Conservation (phyloP, 2,797 vertebrate species). For the Arnoldichthys spilopterus region DNA sequence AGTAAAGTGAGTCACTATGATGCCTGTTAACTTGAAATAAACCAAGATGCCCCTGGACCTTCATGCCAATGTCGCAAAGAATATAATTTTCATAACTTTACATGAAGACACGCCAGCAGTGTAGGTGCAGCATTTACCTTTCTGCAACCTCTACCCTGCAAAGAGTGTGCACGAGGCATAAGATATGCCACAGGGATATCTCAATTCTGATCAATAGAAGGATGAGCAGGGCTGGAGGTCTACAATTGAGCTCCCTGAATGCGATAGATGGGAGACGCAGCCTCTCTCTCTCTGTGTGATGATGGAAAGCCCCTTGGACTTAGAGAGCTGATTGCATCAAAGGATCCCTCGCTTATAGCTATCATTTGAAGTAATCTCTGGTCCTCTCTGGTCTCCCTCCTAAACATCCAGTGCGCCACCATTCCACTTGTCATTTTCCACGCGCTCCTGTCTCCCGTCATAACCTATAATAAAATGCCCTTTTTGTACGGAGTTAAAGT, state of each 20-base stretch:
- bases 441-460: slow-evolving; percentile 78
- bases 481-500: slow-evolving; percentile 69
- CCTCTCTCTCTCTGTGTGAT: slow-evolving; percentile 68
- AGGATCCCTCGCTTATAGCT: slow-evolving; percentile 73
- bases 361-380: slow-evolving; percentile 78
- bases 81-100: neutral
- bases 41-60: neutral
- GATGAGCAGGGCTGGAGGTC: slow-evolving; percentile 68
- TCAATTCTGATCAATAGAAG: slow-evolving; percentile 72
- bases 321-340: slow-evolving; percentile 73
- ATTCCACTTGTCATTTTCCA: slow-evolving; percentile 72
- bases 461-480: slow-evolving; percentile 82
- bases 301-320: slow-evolving; percentile 76
- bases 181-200: slow-evolving; percentile 70
- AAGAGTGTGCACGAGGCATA: slow-evolving; percentile 56
- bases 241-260: slow-evolving; percentile 70
- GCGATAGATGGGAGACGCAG: slow-evolving; percentile 69
- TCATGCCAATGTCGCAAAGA: neutral
- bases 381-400: slow-evolving; percentile 70
- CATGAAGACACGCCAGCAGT: neutral
- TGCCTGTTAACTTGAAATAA: neutral
- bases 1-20: neutral
- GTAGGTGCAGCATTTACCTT: neutral
- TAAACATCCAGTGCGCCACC: slow-evolving; percentile 74
- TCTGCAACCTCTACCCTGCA: slow-evolving; percentile 15